Conservation (phyloP, 2,797 vertebrate genomes). For the Atherinosoma microstoma region DNA sequence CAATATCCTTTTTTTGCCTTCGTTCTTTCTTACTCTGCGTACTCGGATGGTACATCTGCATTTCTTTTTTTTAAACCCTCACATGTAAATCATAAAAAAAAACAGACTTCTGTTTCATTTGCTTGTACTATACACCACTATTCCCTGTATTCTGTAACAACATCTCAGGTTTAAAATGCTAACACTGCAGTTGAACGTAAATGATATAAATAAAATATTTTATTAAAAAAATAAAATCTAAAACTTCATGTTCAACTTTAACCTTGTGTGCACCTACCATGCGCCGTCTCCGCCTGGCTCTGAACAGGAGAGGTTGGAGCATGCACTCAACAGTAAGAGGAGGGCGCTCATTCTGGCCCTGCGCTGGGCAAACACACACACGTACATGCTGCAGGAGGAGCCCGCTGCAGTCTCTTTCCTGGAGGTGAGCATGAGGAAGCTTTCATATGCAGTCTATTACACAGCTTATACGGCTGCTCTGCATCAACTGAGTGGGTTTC, state of each 20-base stretch:
- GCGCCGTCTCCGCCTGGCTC: slow-evolving; percentile 92
- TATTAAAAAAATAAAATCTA: not conserved
- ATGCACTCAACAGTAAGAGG: slow-evolving; percentile 91
- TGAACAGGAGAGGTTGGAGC: slow-evolving; percentile 95
- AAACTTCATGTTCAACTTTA: slow-evolving; percentile 81
- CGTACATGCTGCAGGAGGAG: slow-evolving; percentile 93
- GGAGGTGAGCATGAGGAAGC: slow-evolving; percentile 82
- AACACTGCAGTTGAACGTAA: not conserved
- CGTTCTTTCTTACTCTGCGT: not conserved
- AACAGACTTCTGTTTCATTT: not conserved
- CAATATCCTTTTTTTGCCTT: slow-evolving; percentile 96
- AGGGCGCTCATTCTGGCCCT: slow-evolving; percentile 90
- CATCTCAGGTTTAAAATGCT: not conserved
- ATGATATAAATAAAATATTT: not conserved
- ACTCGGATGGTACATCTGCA: not conserved
- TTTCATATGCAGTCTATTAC: slow-evolving; percentile 5
- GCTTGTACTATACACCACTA: not conserved
- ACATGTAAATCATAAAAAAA: too few relatives aligned
- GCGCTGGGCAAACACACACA: slow-evolving; percentile 90
- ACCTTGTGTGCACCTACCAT: slow-evolving; percentile 89
- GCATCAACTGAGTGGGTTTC: not conserved
- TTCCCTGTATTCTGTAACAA: not conserved
- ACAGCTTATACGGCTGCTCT: not conserved
- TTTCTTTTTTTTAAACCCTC: not conserved
- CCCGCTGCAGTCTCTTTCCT: slow-evolving; percentile 91